Conservation (phyloP, 2,888 invertebrate species). For the Lomographa bimaculata region DNA sequence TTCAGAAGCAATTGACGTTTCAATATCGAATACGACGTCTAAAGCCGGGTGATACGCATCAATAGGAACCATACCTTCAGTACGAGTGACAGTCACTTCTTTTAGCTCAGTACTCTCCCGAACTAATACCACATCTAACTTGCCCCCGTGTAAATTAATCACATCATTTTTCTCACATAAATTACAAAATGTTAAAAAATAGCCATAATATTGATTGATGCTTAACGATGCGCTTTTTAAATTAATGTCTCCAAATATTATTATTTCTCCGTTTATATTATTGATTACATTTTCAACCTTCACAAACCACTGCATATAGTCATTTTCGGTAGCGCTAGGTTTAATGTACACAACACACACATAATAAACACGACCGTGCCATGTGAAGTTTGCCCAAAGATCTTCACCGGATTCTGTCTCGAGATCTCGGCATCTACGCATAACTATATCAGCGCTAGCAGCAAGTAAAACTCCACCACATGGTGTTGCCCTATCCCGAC, state of each 20-base stretch:
- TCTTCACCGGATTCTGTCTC: constrained; percentile 4
- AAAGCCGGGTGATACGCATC: constrained; percentile 7
- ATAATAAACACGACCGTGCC: constrained; percentile 1
- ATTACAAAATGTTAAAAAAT: constrained; percentile 6
- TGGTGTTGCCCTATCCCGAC: constrained; percentile 1
- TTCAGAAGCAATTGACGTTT: neutral
- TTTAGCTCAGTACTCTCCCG: constrained; percentile 1
- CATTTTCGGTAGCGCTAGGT: neutral
- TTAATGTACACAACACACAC: constrained; percentile 6
- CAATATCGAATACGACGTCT: neutral
- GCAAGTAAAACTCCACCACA: constrained; percentile 5
- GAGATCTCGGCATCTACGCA: neutral
- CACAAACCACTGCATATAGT: neutral
- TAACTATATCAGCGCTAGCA: neutral
- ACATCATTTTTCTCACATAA: no score
- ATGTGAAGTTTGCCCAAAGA: constrained; percentile 1
- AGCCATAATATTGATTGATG: constrained; percentile 8
- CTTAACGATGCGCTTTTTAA: constrained; percentile 5
- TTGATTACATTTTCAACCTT: constrained; percentile 4
- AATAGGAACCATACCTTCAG: constrained; percentile 7
- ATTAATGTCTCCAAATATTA: constrained; percentile 7
- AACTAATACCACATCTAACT: constrained; percentile 4
- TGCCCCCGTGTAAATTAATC: neutral
- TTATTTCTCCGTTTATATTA: neutral
- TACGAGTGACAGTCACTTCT: neutral